These are phyloP conservation scores for Aporophyla nigra DNA, from an alignment of 2,888 invertebrate species.

Conservation along the genomic window DNA sequence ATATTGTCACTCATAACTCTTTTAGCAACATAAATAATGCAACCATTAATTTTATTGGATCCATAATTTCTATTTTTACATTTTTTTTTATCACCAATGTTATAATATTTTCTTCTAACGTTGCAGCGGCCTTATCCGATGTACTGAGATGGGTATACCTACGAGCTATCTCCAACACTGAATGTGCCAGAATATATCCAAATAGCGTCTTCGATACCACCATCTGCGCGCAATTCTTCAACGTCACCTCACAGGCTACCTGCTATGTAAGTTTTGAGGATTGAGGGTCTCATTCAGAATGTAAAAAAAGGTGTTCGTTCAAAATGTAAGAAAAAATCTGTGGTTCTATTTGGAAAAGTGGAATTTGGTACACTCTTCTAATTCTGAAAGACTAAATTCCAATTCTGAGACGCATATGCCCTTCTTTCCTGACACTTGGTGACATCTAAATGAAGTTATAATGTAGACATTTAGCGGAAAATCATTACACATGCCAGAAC, in stretches of 20 bases:
- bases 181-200: slow-evolving; percentile 74
- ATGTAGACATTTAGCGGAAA: not conserved
- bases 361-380: not conserved
- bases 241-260: slow-evolving; percentile 84
- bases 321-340: not conserved
- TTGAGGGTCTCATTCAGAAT: not conserved
- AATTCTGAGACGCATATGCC: not conserved
- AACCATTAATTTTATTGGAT: too few relatives aligned
- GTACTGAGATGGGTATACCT: slow-evolving; percentile 83
- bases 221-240: slow-evolving; percentile 83
- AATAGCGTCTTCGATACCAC: slow-evolving; percentile 70
- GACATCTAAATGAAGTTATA: not conserved
- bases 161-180: slow-evolving; percentile 73
- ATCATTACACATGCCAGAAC: not conserved
- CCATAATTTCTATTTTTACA: too few relatives aligned
- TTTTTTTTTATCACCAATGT: too few relatives aligned
- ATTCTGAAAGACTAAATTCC: not conserved
- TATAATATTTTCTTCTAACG: not conserved
- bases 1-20: too few relatives aligned
- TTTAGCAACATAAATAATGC: too few relatives aligned
- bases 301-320: not conserved
- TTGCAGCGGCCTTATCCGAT: slow-evolving; percentile 73
- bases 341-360: not conserved
- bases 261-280: slow-evolving; percentile 75
- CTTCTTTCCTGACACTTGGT: not conserved